phyloP scores from a whole-genome alignment of 2,113 vertebrate species.

The Rhodinocichla rosea region DNA sequence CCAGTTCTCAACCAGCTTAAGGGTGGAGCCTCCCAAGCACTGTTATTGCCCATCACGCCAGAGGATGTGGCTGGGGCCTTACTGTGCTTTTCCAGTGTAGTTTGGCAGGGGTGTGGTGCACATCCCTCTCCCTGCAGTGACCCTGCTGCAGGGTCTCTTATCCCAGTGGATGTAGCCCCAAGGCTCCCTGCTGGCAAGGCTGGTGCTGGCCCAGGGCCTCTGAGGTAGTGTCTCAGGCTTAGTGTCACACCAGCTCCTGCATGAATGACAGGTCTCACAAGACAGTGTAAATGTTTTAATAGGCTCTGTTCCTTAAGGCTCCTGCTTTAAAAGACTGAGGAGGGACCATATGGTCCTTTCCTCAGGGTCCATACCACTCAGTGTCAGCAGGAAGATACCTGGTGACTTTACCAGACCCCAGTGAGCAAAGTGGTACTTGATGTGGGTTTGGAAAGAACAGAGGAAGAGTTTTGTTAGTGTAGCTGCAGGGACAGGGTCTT shows the following conservation, averaged over 20 bases:
- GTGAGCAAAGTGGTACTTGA: background rate
- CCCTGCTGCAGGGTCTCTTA: background rate
- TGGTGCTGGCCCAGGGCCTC: background rate
- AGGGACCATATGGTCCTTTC: background rate
- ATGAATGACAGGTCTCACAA: background rate
- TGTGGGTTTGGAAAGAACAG: background rate
- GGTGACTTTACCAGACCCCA: background rate
- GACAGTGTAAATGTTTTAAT: background rate
- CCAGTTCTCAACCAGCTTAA: background rate
- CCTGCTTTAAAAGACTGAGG: background rate
- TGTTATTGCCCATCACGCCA: background rate
- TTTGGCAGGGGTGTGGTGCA: background rate
- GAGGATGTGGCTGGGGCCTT: slow-evolving; percentile 47
- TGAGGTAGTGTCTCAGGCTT: background rate
- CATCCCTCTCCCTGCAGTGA: background rate
- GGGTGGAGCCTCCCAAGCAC: slow-evolving; percentile 31
- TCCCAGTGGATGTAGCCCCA: background rate
- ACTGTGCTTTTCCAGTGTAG: slow-evolving; percentile 8
- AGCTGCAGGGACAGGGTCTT: background rate
- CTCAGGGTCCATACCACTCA: background rate
- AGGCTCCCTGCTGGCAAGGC: rapidly evolving
- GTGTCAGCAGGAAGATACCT: background rate
- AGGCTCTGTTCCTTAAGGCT: background rate
- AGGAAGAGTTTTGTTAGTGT: background rate
- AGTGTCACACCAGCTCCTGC: background rate